Evolutionary conservation across 2,888 invertebrate species (phyloP).

Genomic region (Syrista parreyssii): DNA sequence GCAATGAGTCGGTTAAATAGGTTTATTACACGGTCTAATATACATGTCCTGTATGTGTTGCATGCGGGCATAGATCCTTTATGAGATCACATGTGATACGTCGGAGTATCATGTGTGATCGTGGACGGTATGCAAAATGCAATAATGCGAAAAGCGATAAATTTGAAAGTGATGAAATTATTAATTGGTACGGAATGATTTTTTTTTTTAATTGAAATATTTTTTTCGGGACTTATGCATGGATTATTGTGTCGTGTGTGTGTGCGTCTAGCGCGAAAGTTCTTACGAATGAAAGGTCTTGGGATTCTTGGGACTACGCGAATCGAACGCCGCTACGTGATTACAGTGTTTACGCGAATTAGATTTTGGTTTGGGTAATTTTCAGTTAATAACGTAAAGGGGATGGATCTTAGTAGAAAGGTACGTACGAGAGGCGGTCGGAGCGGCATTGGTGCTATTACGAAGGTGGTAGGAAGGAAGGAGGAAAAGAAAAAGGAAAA

Average conservation of each 20-base stretch:
- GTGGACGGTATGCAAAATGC: not conserved
- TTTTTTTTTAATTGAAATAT: not conserved
- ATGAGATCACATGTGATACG: not conserved
- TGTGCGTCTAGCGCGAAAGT: not conserved
- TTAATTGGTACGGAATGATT: not conserved
- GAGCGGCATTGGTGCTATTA: constrained; percentile 52
- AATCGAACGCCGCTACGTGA: constrained; percentile 36
- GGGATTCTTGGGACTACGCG: not conserved
- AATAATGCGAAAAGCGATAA: not conserved
- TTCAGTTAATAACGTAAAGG: constrained; percentile 59
- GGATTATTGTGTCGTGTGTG: not conserved
- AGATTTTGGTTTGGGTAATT: constrained; percentile 63
- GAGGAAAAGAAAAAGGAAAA: not conserved
- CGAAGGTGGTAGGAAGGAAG: constrained; percentile 23
- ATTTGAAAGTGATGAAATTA: not conserved
- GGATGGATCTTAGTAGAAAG: constrained; percentile 27
- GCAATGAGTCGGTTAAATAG: constrained; percentile 57
- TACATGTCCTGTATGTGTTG: constrained; percentile 50
- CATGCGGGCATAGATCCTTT: not conserved
- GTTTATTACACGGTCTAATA: constrained; percentile 56
- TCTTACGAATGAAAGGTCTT: not conserved
- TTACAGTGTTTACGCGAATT: constrained; percentile 63
- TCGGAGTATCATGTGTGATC: not conserved
- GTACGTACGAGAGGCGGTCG: constrained; percentile 30
- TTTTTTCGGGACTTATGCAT: not conserved